Percentiles rank a stretch among this genome's conserved stretches.
Conservation (phyloP, 2,113 vertebrate genomes). For the Salvelinus sp. region DNA sequence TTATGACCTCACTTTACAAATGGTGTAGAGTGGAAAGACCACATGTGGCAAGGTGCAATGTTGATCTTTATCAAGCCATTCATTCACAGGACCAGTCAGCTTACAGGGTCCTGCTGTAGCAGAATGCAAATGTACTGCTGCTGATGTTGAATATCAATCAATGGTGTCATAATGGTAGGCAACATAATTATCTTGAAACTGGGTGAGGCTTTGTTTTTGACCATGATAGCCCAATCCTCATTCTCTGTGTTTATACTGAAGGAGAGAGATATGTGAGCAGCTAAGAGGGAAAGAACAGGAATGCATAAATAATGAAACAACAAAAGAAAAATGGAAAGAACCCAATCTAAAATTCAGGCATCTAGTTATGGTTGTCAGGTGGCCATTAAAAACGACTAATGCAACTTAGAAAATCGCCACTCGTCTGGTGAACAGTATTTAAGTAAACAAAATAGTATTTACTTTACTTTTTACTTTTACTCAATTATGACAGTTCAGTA, state of each 20-base stretch:
- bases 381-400: neutral
- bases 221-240: conserved; percentile 17
- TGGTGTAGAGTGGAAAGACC: neutral
- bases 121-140: neutral
- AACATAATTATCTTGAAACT: neutral
- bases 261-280: neutral
- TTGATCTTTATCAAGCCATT: conserved; percentile 2
- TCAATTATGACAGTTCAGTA: too few relatives aligned
- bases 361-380: conserved; percentile 4
- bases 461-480: conserved; percentile 25
- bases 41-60: neutral
- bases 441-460: conserved; percentile 4
- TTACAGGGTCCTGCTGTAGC: neutral
- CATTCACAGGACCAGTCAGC: neutral
- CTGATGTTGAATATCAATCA: conserved; percentile 1
- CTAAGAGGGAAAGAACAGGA: neutral
- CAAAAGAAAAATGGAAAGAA: conserved; percentile 9
- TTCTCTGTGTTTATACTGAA: conserved; percentile 1
- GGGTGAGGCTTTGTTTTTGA: conserved; percentile 1
- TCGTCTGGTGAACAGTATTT: conserved; percentile 22
- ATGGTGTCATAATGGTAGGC: neutral
- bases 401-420: conserved; percentile 7
- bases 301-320: neutral
- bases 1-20: conserved; percentile 15
- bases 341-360: conserved; percentile 19